Evolutionary conservation across 1,140 invertebrate genomes (phyloP).

Genomic region (Drosophila insularis): DNA sequence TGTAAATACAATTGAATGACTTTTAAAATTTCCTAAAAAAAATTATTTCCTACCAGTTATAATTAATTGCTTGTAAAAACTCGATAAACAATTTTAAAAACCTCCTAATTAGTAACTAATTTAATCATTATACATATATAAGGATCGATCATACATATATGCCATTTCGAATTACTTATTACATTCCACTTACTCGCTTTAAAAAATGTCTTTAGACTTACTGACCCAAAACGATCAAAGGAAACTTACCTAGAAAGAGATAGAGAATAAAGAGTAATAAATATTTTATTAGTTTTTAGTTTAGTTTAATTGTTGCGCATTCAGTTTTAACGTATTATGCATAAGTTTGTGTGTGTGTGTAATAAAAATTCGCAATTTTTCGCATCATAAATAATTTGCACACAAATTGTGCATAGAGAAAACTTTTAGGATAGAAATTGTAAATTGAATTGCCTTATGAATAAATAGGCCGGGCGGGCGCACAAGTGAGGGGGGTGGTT

Average conservation of each 20-base stretch:
- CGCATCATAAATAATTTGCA: constrained; percentile 1
- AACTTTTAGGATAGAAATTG: constrained; percentile 1
- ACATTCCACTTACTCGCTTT: too few relatives aligned
- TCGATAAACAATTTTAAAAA: too few relatives aligned
- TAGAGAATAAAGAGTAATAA: constrained; percentile 10
- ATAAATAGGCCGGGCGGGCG: neutral
- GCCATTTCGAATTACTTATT: too few relatives aligned
- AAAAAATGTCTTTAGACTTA: too few relatives aligned
- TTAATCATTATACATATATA: too few relatives aligned
- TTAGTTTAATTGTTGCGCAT: neutral
- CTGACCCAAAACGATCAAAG: neutral
- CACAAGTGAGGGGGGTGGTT: neutral
- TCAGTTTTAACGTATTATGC: neutral
- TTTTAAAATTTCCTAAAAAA: too few relatives aligned
- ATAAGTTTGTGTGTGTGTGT: neutral
- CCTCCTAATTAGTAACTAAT: too few relatives aligned
- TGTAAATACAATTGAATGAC: too few relatives aligned
- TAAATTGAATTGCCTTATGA: constrained; percentile 3
- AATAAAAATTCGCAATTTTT: constrained; percentile 1
- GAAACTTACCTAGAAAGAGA: constrained; percentile 60
- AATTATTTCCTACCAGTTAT: too few relatives aligned
- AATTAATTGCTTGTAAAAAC: too few relatives aligned
- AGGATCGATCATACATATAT: too few relatives aligned
- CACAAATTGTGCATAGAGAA: neutral
- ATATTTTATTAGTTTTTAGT: constrained; percentile 3